Evolutionary conservation across 2,113 vertebrate genomes (phyloP), one percentile per base, ranked within the genome.

Genomic region (Actenoides lindsayi): DNA sequence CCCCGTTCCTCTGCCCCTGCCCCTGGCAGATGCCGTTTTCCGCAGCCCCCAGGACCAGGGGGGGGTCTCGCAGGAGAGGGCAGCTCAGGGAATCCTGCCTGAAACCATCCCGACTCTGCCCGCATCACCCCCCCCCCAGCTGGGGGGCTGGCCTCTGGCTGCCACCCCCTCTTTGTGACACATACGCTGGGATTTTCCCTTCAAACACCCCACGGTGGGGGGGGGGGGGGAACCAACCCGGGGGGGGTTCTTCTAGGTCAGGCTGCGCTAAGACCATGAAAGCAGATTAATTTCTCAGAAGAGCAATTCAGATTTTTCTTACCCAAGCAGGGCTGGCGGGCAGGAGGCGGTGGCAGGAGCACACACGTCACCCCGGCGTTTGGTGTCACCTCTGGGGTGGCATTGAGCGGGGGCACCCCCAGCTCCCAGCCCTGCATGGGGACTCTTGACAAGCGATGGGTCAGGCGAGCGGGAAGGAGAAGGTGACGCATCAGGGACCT

Each of bases 281-380:
- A 97, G 91, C 73, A 93, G 91, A 94, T 92, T 94, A 81, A 95
- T 96, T 95, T 83, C 71, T 92, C 63, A 62, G 76, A 63, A 76
- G 10, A 93, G n/a, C 79, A 77, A 92, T 77, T 77, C 70, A 65
- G 56, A 86, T 77, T 83, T 96, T 89, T 67, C 19, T 62, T 60
- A 18, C 75, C 46, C 75, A 65, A 76, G 48, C 74, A 48, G 75
- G 59, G 85, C 48, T 91, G 84, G 73, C 1, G 3, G 39, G 62
- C 51, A 35, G 82, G 60, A 59, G 31, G 41, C 6, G 2, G 69
- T 2, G 0, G 14, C 53, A 35, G 59, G 37, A 80, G 16, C 69
- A 16, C 90, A 51, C 12, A 5, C 12, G 0, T 46, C 33, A 75
- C 60, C 56, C 81, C 89, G 57, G 76, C 31, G n/a, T 71, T 41